Evolutionary conservation across 2,888 invertebrate species (phyloP).

Genomic region (Leptopilina myrica): DNA sequence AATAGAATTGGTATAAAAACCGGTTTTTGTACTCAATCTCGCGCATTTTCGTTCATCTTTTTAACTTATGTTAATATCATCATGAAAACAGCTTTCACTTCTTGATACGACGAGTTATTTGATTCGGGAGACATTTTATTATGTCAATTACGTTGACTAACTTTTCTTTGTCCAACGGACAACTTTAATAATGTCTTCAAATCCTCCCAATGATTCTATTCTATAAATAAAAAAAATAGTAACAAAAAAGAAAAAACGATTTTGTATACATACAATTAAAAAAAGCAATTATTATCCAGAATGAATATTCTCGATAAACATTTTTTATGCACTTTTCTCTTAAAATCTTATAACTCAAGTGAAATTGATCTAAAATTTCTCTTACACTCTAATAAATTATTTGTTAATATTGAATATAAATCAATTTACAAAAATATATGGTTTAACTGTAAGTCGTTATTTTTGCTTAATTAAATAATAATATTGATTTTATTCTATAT

Average conservation of each 20-base stretch:
- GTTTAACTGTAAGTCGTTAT: background rate
- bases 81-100: conserved; percentile 34
- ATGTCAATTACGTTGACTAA: conserved; percentile 36
- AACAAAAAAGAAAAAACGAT: no score
- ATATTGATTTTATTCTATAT: no score
- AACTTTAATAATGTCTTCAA: background rate
- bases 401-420: background rate
- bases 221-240: background rate
- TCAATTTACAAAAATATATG: no score
- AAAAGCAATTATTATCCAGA: background rate
- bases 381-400: background rate
- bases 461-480: background rate
- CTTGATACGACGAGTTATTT: conserved; percentile 32
- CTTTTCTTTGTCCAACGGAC: background rate
- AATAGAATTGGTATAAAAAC: conserved; percentile 12
- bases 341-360: background rate
- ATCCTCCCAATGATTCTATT: background rate
- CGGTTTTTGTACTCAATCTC: conserved; percentile 22
- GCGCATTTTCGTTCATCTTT: conserved; percentile 32
- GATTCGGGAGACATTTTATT: conserved; percentile 32
- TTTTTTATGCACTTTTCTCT: background rate
- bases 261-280: background rate
- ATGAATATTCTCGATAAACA: background rate
- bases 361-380: conserved; percentile 10
- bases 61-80: conserved; percentile 27